phyloP scores from a whole-genome alignment of 64 coral and sea anemone genomes.

The Montipora efflorescens region DNA sequence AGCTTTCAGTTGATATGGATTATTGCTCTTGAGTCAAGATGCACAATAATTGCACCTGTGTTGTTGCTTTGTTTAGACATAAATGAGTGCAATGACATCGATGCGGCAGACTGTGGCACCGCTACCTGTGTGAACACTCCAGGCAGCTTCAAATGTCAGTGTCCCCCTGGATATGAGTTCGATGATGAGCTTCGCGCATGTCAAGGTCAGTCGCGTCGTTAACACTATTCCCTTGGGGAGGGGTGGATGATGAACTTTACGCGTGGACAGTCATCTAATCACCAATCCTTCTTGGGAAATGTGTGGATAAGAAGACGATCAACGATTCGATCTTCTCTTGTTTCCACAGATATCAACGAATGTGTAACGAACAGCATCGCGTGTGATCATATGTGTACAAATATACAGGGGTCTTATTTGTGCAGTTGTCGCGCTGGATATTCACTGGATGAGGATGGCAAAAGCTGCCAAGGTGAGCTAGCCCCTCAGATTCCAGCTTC shows the following conservation, averaged over 20 bases:
- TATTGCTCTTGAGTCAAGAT: no score
- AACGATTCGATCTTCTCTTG: not conserved
- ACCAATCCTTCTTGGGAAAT: no score
- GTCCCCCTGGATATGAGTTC: constrained; percentile 9
- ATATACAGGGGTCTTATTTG: constrained; percentile 11
- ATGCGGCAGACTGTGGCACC: not conserved
- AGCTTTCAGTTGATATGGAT: no score
- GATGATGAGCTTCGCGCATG: not conserved
- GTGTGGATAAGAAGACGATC: not conserved
- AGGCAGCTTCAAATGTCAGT: constrained; percentile 30
- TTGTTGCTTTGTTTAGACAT: not conserved
- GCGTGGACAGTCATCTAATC: no score
- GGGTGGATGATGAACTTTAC: no score
- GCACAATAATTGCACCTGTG: no score
- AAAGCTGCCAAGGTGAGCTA: constrained; percentile 14
- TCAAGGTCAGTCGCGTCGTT: constrained; percentile 3
- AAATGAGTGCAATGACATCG: not conserved
- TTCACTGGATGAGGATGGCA: constrained; percentile 19
- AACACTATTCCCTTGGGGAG: no score
- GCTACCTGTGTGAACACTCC: constrained; percentile 26
- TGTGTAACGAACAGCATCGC: not conserved
- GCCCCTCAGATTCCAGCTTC: not conserved
- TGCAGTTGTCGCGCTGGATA: constrained; percentile 22
- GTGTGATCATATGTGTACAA: constrained; percentile 29
- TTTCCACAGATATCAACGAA: constrained; percentile 31